Conservation (phyloP, 2,797 vertebrate species). For the Hippocampus kuda region DNA sequence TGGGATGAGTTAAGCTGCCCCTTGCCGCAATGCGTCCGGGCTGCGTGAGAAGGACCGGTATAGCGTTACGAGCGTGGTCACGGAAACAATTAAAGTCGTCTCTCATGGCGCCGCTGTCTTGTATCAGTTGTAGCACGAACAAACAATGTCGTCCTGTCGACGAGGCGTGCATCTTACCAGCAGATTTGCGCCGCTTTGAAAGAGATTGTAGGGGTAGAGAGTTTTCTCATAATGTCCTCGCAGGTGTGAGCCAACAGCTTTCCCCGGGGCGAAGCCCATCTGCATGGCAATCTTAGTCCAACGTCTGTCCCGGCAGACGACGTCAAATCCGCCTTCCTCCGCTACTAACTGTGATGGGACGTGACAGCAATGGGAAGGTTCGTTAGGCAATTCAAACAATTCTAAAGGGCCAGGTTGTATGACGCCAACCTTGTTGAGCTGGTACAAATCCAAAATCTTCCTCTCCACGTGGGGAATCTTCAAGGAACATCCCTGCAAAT, state of each 20-base stretch:
- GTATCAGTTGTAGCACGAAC: neutral
- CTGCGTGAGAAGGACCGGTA: too few species aligned
- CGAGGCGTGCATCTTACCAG: slow-evolving; percentile 70
- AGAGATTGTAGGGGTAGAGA: slow-evolving; percentile 93
- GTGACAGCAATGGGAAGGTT: neutral
- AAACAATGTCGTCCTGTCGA: neutral
- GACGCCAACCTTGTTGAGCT: slow-evolving; percentile 79
- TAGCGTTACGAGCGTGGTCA: too few species aligned
- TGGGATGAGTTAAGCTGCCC: too few species aligned
- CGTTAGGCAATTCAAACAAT: neutral
- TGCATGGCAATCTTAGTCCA: slow-evolving; percentile 93
- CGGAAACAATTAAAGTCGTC: too few species aligned
- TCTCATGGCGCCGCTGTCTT: too few species aligned
- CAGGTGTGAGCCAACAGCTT: slow-evolving; percentile 94
- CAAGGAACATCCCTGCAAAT: slow-evolving; percentile 87
- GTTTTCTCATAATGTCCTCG: slow-evolving; percentile 88
- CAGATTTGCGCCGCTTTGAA: slow-evolving; percentile 84
- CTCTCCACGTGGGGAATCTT: slow-evolving; percentile 96
- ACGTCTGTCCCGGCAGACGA: slow-evolving; percentile 85
- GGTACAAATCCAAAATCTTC: slow-evolving; percentile 92
- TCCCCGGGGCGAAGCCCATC: slow-evolving; percentile 94
- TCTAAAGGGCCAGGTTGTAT: neutral
- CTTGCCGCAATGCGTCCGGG: too few species aligned
- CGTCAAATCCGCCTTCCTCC: slow-evolving; percentile 94
- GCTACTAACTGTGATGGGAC: slow-evolving; percentile 75